Conservation (phyloP, 2,797 vertebrate species). For the Pipistrellus pygmaeus region DNA sequence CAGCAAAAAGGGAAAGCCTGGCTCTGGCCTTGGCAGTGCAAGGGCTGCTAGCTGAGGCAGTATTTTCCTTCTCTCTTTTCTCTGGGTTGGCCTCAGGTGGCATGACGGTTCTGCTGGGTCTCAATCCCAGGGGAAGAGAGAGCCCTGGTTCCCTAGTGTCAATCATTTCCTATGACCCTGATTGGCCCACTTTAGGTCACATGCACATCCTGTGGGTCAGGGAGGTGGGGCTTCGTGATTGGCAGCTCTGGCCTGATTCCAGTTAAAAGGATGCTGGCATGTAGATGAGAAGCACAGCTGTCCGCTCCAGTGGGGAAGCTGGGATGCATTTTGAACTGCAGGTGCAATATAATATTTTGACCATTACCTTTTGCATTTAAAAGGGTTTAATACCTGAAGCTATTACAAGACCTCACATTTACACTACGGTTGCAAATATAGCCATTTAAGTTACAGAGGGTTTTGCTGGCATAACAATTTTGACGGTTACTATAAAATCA, state of each 20-base stretch:
- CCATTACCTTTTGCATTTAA: neutral
- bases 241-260: neutral
- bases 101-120: neutral
- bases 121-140: neutral
- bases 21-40: neutral
- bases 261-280: neutral
- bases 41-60: neutral
- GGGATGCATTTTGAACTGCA: neutral
- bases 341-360: neutral
- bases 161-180: neutral
- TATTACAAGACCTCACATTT: neutral
- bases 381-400: neutral
- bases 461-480: neutral
- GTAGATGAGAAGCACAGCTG: neutral
- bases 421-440: neutral
- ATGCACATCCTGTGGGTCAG: neutral
- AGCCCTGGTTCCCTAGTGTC: neutral
- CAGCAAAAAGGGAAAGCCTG: neutral
- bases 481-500: neutral
- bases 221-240: neutral
- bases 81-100: neutral
- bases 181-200: neutral
- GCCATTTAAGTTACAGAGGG: neutral
- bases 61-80: neutral
- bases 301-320: accelerated